Evolutionary conservation across 2,888 invertebrate genomes (phyloP).

Genomic region (Seira musarum): DNA sequence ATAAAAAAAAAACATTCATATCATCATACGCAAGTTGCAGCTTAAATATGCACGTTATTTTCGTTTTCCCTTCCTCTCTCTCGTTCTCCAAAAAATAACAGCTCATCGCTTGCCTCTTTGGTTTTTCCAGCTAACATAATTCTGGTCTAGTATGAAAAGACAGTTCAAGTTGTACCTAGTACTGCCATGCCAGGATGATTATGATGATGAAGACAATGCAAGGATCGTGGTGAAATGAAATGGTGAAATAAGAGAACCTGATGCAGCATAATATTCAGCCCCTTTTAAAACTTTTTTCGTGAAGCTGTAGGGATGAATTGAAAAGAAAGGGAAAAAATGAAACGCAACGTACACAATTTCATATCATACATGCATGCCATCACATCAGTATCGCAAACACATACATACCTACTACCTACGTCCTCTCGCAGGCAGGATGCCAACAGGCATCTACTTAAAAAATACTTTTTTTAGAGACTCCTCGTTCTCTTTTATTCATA

Average conservation of each 20-base stretch:
- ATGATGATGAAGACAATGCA: no score
- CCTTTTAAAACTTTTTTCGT: no score
- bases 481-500: conserved; percentile 27
- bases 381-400: conserved; percentile 29
- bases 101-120: conserved; percentile 20
- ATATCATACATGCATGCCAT: conserved; percentile 28
- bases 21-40: no score
- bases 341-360: conserved; percentile 2
- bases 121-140: neutral
- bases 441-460: no score
- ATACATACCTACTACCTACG: no score
- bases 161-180: no score
- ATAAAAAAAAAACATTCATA: no score
- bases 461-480: no score
- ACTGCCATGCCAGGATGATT: no score
- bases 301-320: neutral
- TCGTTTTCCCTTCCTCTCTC: conserved; percentile 42
- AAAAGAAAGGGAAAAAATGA: conserved; percentile 20
- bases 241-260: conserved; percentile 53
- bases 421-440: conserved; percentile 41
- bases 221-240: no score
- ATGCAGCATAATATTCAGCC: no score
- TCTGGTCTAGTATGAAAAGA: neutral
- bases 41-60: no score
- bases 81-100: conserved; percentile 22